Conservation (phyloP, 2,797 vertebrate species). For the Fratercula arctica region DNA sequence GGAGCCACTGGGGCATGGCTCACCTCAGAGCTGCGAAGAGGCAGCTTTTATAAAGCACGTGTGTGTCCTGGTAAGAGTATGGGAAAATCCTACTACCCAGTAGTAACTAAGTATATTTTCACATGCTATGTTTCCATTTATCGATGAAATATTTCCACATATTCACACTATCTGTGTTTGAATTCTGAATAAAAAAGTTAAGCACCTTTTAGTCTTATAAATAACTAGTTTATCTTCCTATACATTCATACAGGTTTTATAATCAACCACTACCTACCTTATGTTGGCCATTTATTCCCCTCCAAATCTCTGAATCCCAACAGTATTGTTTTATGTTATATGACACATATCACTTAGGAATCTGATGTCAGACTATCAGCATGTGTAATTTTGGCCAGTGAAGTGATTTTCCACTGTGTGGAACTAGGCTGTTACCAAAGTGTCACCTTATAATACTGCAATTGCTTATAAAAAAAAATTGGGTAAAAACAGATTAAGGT, state of each 20-base stretch:
- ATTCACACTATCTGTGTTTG: background rate
- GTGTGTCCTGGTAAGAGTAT: background rate
- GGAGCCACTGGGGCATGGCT: background rate
- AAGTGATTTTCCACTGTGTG: background rate
- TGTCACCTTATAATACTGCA: background rate
- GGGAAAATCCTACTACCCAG: background rate
- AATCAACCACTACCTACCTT: background rate
- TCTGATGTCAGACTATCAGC: background rate
- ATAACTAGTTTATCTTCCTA: background rate
- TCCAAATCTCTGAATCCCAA: background rate
- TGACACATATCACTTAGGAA: background rate
- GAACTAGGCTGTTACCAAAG: background rate
- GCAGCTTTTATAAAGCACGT: background rate
- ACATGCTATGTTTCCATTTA: background rate
- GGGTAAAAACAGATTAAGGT: background rate
- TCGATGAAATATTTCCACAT: background rate
- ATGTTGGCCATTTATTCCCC: background rate
- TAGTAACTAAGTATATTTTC: background rate
- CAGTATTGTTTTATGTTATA: background rate
- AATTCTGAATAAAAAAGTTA: background rate
- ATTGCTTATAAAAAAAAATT: background rate
- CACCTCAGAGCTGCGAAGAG: background rate
- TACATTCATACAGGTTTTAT: background rate
- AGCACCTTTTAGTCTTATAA: background rate
- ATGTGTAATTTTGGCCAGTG: background rate